Conservation (phyloP, 2,113 vertebrate genomes). For the Anolis carolinensis region DNA sequence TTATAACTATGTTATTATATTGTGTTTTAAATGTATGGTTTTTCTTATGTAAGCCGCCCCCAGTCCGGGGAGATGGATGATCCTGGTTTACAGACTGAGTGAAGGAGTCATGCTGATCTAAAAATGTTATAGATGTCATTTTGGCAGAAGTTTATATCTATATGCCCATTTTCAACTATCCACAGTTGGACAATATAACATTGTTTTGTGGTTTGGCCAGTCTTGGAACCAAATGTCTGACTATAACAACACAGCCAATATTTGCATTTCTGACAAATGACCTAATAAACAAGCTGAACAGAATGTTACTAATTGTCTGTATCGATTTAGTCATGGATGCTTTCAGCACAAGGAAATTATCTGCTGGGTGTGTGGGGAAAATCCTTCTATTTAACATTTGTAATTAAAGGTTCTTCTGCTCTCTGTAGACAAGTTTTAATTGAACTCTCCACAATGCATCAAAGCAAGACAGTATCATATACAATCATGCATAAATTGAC, state of each 20-base stretch:
- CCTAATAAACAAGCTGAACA: neutral
- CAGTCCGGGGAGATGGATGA: too few species aligned
- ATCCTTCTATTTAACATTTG: neutral
- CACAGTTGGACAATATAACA: neutral
- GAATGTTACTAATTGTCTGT: neutral
- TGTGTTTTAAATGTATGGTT: too few species aligned
- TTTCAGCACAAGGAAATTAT: slow-evolving; percentile 2
- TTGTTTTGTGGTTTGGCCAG: too few species aligned
- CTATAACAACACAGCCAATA: neutral
- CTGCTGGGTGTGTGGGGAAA: neutral
- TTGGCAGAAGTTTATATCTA: too few species aligned
- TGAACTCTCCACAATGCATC: neutral
- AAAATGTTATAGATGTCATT: neutral
- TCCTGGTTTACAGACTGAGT: neutral
- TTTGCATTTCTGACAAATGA: slow-evolving; percentile 12
- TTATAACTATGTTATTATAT: too few species aligned
- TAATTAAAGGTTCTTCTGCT: neutral
- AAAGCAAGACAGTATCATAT: neutral
- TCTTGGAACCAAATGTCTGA: neutral
- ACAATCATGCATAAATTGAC: too few species aligned
- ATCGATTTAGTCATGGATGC: neutral
- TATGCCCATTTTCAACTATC: neutral
- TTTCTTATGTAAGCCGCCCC: too few species aligned
- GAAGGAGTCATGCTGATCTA: neutral
- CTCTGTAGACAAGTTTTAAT: neutral